Base-by-base conservation (phyloP, 2,797 vertebrate genomes). In the Pangasius larnaudii region DNA sequence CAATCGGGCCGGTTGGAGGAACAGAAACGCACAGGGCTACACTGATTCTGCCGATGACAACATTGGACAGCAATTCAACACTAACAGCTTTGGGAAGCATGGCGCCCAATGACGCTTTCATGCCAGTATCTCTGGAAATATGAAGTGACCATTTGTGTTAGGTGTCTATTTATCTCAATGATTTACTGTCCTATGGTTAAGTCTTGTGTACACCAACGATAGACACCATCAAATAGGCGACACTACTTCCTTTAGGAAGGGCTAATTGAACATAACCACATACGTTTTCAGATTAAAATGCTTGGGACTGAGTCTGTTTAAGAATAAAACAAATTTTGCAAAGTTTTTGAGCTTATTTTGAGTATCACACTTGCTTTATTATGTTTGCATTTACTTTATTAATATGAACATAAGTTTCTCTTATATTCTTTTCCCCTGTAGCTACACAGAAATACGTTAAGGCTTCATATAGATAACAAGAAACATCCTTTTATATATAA, bases 21-120 rank as follows among this genome's bases (percentile, higher is more conserved):
- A 89, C 86, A 89, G 94, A 91, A 92, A 89, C 92, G 94, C 93
- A 95, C 93, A 94, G 92, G 89, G 87, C 92, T 90, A 86, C 93
- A 94, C 93, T 94, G 93, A 94, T 92, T 90, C 92, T 78, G 92
- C 89, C 86, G 93, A 93, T 90, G 89, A 87, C 91, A 92, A 90
- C 91, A 90, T 85, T 65, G 85, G 58, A 78, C 84, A 88, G 89
- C 77, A 77, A 79, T 88, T 82, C 87, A 87, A 82, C 89, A 79
- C 85, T 84, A 85, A 87, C 90, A 87, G 85, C 89, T 88, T 89
- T 75, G 59, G 86, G 86, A 89, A 39, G 72, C 80, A 79, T 53
- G 59, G 71, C 42, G 18, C 53, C 30, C 59, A 11, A n/a, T 5
- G 6, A 53, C 18, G 22, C 51, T 79, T 91, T 82, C 46, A 56